A percentile compares a stretch with the other conserved stretches of the same genome.
Conservation (phyloP, 2,888 invertebrate genomes). For the Drosophila kuntzei region DNA sequence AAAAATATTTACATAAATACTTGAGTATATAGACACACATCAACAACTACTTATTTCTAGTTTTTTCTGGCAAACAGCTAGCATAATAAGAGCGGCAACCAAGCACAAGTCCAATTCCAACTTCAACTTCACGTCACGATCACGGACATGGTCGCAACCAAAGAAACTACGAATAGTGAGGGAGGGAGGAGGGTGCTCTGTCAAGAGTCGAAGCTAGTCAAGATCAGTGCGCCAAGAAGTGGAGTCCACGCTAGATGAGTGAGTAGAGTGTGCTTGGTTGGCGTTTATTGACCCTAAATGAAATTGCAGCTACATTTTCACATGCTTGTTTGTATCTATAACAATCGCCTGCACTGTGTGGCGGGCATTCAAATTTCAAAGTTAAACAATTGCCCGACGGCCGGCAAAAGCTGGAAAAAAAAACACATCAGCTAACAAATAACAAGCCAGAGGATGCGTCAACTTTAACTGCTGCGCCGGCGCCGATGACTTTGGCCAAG, state of each 20-base stretch:
- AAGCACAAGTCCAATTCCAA: constrained; percentile 45
- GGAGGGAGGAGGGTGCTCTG: neutral
- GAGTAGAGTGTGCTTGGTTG: constrained; percentile 52
- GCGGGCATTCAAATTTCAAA: constrained; percentile 67
- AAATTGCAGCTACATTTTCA: constrained; percentile 54
- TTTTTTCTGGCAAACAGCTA: constrained; percentile 20
- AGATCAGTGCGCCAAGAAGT: constrained; percentile 35
- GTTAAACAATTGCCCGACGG: constrained; percentile 47
- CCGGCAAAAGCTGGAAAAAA: neutral
- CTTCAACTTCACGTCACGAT: constrained; percentile 54
- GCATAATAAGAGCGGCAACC: constrained; percentile 33
- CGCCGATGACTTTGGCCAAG: constrained; percentile 64
- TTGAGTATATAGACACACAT: neutral
- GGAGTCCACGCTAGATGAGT: constrained; percentile 46
- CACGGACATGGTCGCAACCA: constrained; percentile 32
- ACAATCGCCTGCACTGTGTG: constrained; percentile 60
- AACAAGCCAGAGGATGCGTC: constrained; percentile 9
- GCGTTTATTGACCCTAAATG: constrained; percentile 82
- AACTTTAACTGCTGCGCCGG: constrained; percentile 38
- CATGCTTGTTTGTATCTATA: constrained; percentile 44
- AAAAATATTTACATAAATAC: too few relatives aligned
- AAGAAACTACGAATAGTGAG: neutral
- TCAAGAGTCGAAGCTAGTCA: constrained; percentile 18
- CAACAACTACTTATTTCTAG: constrained; percentile 24
- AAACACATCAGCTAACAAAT: constrained; percentile 55